Conservation (phyloP, 30 jellyfish, hydroid and myxozoan species). For the Pseudorhiza aurosa region DNA sequence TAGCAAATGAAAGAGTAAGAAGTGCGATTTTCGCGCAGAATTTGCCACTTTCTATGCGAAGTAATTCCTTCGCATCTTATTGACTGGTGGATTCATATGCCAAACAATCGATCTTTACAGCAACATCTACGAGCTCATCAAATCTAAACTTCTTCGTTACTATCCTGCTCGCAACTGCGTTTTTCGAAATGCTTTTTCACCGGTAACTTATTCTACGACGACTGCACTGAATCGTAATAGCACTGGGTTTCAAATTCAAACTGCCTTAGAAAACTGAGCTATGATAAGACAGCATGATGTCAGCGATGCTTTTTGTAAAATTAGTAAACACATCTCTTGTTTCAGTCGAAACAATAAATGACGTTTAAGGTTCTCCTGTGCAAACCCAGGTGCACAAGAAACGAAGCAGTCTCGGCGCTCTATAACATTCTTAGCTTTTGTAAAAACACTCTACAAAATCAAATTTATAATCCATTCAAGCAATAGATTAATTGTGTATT, state of each 20-base stretch:
- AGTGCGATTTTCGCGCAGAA: no score
- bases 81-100: no score
- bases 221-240: no score
- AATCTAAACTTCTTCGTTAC: no score
- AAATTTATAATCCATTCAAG: slow-evolving; percentile 56
- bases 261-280: slow-evolving; percentile 1
- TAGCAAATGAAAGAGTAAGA: no score
- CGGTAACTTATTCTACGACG: no score
- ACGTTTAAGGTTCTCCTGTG: slow-evolving; percentile 19
- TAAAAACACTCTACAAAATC: slow-evolving; percentile 61
- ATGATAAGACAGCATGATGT: slow-evolving; percentile 55
- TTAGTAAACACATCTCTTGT: slow-evolving; percentile 55
- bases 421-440: slow-evolving; percentile 46
- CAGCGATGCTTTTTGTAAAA: slow-evolving; percentile 14
- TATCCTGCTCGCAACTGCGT: no score
- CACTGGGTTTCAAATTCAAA: slow-evolving; percentile 35
- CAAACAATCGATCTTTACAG: no score
- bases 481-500: slow-evolving; percentile 80
- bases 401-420: slow-evolving; percentile 43
- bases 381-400: slow-evolving; percentile 59
- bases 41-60: no score
- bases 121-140: no score
- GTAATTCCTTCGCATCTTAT: no score
- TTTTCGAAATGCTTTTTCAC: no score
- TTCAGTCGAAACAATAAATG: slow-evolving; percentile 32